Evolutionary conservation across 2,797 vertebrate genomes (phyloP).

Genomic region (Rachycentron canadum): DNA sequence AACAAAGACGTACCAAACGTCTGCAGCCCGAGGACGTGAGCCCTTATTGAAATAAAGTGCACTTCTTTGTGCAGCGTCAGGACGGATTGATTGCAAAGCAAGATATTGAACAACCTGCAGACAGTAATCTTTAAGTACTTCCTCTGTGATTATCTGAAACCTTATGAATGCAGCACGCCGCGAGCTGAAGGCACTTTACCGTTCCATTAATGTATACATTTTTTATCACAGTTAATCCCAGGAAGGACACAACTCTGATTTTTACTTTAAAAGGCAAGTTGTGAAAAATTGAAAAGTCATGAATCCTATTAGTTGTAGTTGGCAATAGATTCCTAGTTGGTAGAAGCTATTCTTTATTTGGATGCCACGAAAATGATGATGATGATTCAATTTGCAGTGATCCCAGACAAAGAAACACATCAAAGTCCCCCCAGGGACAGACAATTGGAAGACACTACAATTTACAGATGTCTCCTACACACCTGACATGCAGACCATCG

Average conservation of each 20-base stretch:
- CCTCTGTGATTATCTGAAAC: slow-evolving; percentile 29
- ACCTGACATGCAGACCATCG: too few relatives aligned
- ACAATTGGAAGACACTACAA: too few relatives aligned
- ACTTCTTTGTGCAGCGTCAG: slow-evolving; percentile 1
- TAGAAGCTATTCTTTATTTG: not conserved
- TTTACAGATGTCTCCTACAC: too few relatives aligned
- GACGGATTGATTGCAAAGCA: slow-evolving; percentile 16
- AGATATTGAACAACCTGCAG: slow-evolving; percentile 25
- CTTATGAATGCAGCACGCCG: slow-evolving; percentile 9
- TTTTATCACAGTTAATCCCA: not conserved
- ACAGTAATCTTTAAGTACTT: slow-evolving; percentile 14
- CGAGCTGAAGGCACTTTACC: slow-evolving; percentile 4
- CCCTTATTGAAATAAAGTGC: slow-evolving; percentile 13
- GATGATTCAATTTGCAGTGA: not conserved
- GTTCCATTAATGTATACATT: slow-evolving; percentile 6
- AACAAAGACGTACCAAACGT: slow-evolving; percentile 1
- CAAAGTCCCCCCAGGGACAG: too few relatives aligned
- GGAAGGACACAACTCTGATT: not conserved
- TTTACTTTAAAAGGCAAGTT: not conserved
- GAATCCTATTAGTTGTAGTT: not conserved
- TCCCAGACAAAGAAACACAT: too few relatives aligned
- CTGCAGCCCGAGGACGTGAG: not conserved
- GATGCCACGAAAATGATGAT: not conserved
- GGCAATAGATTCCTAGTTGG: not conserved
- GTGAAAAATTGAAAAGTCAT: not conserved